phyloP scores from a whole-genome alignment of 1,140 invertebrate species.

The Lasioglossum baleicum region DNA sequence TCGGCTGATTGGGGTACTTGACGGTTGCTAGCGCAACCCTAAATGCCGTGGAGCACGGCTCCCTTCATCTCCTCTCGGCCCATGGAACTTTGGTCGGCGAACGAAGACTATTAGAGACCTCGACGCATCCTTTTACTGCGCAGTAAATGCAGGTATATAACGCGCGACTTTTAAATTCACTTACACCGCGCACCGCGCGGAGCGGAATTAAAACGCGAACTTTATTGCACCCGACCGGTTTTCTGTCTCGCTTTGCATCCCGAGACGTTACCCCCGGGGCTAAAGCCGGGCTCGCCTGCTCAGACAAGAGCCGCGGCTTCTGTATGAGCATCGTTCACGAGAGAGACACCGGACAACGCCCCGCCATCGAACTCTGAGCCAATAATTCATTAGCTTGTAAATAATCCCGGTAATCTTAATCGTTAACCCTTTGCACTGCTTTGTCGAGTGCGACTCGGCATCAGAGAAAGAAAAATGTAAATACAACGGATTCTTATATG shows the following conservation, averaged over 20 bases:
- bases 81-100: constrained; percentile 47
- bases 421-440: too few species aligned
- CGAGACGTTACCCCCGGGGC: constrained; percentile 23
- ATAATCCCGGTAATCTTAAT: too few species aligned
- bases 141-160: constrained; percentile 68
- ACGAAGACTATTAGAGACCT: constrained; percentile 57
- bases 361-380: too few species aligned
- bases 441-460: too few species aligned
- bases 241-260: constrained; percentile 39
- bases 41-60: constrained; percentile 42
- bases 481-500: too few species aligned
- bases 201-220: constrained; percentile 63
- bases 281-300: constrained; percentile 6
- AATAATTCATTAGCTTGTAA: too few species aligned
- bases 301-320: constrained; percentile 19
- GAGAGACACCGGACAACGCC: background rate
- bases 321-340: constrained; percentile 14
- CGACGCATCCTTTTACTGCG: constrained; percentile 55
- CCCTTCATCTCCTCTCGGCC: background rate
- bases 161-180: constrained; percentile 67
- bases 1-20: constrained; percentile 55
- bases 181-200: constrained; percentile 43
- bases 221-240: constrained; percentile 62
- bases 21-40: constrained; percentile 52
- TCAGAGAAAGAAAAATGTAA: too few species aligned